These are phyloP conservation scores for Pelodiscus sinensis DNA, from an alignment of 2,113 vertebrate genomes.

Conservation along the genomic window DNA sequence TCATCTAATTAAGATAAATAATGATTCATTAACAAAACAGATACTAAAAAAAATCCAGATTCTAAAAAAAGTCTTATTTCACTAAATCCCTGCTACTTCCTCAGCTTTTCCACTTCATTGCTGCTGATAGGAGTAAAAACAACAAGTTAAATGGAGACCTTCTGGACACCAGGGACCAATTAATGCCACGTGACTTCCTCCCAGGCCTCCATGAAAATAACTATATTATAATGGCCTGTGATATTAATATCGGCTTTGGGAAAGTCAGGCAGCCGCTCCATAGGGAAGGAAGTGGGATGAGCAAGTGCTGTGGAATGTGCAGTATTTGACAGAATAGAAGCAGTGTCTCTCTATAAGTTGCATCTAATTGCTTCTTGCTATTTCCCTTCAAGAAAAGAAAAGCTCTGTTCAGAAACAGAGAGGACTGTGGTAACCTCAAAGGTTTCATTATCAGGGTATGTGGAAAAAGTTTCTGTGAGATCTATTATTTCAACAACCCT, in stretches of 20 bases:
- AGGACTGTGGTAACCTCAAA: neutral
- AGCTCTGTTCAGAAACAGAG: constrained; percentile 9
- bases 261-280: constrained; percentile 87
- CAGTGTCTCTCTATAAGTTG: constrained; percentile 63
- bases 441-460: neutral
- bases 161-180: constrained; percentile 89
- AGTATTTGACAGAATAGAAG: constrained; percentile 82
- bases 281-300: constrained; percentile 88
- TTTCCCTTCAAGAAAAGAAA: neutral
- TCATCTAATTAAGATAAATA: constrained; percentile 82
- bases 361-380: constrained; percentile 42
- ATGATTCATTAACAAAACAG: constrained; percentile 89
- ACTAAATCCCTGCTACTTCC: constrained; percentile 90
- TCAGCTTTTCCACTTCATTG: constrained; percentile 95
- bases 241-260: constrained; percentile 99
- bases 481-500: neutral
- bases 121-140: constrained; percentile 93
- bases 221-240: constrained; percentile 97
- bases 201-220: constrained; percentile 97
- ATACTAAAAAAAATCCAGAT: constrained; percentile 80
- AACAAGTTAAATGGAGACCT: constrained; percentile 93
- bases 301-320: constrained; percentile 90
- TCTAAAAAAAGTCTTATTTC: constrained; percentile 79
- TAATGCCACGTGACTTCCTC: constrained; percentile 98
- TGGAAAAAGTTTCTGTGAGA: neutral